Evolutionary conservation across 1,140 invertebrate species (phyloP).

Genomic region (Procambarus virginalis): DNA sequence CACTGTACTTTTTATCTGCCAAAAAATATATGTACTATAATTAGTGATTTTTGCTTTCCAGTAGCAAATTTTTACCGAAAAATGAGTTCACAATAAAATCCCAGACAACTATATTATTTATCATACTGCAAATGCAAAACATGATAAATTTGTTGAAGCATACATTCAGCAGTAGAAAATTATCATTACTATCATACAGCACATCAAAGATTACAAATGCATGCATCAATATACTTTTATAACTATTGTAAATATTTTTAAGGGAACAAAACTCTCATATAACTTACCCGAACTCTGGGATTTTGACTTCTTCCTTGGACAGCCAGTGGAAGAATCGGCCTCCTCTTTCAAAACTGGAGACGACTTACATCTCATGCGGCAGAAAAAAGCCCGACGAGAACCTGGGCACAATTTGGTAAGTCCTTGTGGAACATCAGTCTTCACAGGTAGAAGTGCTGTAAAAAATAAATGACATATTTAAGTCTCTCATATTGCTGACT

Average conservation of each 20-base stretch:
- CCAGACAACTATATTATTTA: too few relatives aligned
- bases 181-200: too few relatives aligned
- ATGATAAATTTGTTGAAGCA: too few relatives aligned
- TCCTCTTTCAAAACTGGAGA: constrained; percentile 70
- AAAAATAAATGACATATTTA: neutral
- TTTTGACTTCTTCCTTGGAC: constrained; percentile 63
- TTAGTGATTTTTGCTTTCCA: neutral
- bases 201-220: too few relatives aligned
- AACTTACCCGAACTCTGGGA: constrained; percentile 58
- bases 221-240: too few relatives aligned
- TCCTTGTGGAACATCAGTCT: constrained; percentile 86
- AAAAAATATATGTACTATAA: neutral
- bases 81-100: too few relatives aligned
- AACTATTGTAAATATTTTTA: neutral
- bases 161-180: too few relatives aligned
- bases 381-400: constrained; percentile 92
- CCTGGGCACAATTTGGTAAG: constrained; percentile 85
- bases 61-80: too few relatives aligned
- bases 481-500: neutral
- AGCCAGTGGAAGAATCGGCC: constrained; percentile 62
- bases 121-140: too few relatives aligned
- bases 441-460: constrained; percentile 91
- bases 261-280: neutral
- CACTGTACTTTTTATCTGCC: constrained; percentile 84
- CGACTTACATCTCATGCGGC: constrained; percentile 86